Evolutionary conservation across 2,797 vertebrate genomes (phyloP), one percentile per base, ranked within the genome.

Genomic region (Sebastes cheni): DNA sequence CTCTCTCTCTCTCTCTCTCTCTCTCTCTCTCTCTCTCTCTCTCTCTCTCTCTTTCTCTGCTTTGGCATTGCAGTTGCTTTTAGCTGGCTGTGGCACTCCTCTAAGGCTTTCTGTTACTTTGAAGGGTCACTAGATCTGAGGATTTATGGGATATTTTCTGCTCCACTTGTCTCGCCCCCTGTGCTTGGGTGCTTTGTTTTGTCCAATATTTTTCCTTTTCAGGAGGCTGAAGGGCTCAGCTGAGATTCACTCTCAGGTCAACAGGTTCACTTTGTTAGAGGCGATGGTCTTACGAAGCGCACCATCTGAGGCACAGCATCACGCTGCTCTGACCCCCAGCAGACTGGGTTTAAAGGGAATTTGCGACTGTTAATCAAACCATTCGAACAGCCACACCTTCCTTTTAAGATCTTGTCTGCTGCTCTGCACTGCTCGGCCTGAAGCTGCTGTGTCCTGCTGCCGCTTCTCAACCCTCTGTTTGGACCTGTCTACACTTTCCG

Each of bases 301-400:
- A 65, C 29, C 54, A 46, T 62, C 50, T 68, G 65, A 67, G 23
- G 27, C 70, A 50, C 88, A 91, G 90, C 90, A 91, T 89, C 90
- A 92, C 75, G 79, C 86, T 90, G 89, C 92, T 93, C 91, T 93
- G 95, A 96, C 95, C 95, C 95, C 93, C 96, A 96, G 95, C 95
- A 96, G 95, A 96, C 95, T 96, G 95, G 96, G 95, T 96, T 96
- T 96, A 96, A 96, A 96, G 96, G 96, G 96, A 96, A 96, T 96
- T 96, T 96, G 96, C 96, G 96, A 96, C 96, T 96, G 96, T 96
- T 96, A 95, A 92, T 96, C 92, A 95, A 94, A 94, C 86, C 77
- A 88, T 93, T 95, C 92, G 95, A 96, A 96, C 96, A 96, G 96
- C 95, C 96, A 96, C 96, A 96, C 95, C 96, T 96, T 96, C 96